Evolutionary conservation across 2,113 vertebrate genomes (phyloP).

Genomic region (Gambusia affinis): DNA sequence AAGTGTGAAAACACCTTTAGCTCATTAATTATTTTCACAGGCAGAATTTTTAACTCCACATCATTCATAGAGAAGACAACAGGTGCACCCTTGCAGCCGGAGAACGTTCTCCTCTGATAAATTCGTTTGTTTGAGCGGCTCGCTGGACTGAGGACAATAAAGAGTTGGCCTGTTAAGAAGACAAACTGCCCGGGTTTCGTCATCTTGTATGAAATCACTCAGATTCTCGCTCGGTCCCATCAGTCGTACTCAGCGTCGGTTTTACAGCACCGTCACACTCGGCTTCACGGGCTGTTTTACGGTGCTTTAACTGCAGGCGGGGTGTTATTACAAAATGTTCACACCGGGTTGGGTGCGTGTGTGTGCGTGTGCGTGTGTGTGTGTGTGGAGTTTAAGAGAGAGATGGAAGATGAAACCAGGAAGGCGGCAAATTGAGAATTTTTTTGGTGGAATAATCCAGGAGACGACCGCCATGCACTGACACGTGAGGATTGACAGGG

Average conservation of each 20-base stretch:
- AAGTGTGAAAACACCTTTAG: no score
- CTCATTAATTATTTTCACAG: no score
- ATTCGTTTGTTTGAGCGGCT: conserved; percentile 2
- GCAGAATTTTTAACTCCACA: no score
- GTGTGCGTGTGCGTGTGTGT: not conserved
- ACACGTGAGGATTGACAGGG: not conserved
- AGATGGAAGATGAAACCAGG: not conserved
- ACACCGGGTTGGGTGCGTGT: not conserved
- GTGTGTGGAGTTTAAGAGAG: not conserved
- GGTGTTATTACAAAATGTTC: conserved; percentile 1
- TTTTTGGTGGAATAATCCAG: not conserved
- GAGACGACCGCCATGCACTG: not conserved
- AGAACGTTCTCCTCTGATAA: conserved; percentile 4
- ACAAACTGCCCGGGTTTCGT: conserved; percentile 30
- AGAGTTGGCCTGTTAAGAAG: conserved; percentile 29
- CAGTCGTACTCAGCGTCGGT: conserved; percentile 12
- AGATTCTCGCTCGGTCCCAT: conserved; percentile 16
- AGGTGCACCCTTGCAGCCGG: not conserved
- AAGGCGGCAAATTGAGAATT: not conserved
- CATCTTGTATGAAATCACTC: conserved; percentile 25
- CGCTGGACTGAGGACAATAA: not conserved
- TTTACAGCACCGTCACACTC: conserved; percentile 30
- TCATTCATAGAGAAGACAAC: no score
- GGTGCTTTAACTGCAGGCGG: not conserved
- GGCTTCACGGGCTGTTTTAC: conserved; percentile 44